Evolutionary conservation across 2,888 invertebrate genomes (phyloP).

Genomic region (Monopis laevigella): DNA sequence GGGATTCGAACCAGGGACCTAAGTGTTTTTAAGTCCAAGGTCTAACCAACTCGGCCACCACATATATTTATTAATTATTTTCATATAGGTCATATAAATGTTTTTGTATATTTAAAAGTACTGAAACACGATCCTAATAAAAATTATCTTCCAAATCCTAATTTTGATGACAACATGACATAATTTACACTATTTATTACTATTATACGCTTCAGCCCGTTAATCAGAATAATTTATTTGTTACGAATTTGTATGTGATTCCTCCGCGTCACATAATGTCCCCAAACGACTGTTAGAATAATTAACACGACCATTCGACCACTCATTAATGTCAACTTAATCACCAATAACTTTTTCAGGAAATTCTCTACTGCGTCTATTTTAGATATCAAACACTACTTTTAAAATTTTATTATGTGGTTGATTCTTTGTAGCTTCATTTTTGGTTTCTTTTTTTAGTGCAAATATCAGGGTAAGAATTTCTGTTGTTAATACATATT

Average conservation of each 20-base stretch:
- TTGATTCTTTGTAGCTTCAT: not conserved
- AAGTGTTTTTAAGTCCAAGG: no score
- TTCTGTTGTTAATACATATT: no score
- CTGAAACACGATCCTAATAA: no score
- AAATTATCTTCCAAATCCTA: no score
- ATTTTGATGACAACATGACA: no score
- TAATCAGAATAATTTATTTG: slow-evolving; percentile 10
- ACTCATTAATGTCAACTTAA: slow-evolving; percentile 52
- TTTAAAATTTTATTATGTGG: not conserved
- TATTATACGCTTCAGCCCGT: not conserved
- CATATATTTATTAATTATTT: no score
- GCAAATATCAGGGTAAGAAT: no score
- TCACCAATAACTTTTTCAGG: slow-evolving; percentile 42
- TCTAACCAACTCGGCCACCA: no score
- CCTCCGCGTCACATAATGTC: not conserved
- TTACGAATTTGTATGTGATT: slow-evolving; percentile 9
- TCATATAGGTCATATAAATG: no score
- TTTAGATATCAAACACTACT: not conserved
- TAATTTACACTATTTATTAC: not conserved
- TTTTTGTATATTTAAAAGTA: no score
- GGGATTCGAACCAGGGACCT: no score
- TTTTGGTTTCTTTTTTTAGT: not conserved
- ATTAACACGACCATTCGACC: slow-evolving; percentile 46
- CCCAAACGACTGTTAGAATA: slow-evolving; percentile 33
- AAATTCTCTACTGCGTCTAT: slow-evolving; percentile 1